Conservation (phyloP, 2,113 vertebrate species). For the Cromileptes altivelis region DNA sequence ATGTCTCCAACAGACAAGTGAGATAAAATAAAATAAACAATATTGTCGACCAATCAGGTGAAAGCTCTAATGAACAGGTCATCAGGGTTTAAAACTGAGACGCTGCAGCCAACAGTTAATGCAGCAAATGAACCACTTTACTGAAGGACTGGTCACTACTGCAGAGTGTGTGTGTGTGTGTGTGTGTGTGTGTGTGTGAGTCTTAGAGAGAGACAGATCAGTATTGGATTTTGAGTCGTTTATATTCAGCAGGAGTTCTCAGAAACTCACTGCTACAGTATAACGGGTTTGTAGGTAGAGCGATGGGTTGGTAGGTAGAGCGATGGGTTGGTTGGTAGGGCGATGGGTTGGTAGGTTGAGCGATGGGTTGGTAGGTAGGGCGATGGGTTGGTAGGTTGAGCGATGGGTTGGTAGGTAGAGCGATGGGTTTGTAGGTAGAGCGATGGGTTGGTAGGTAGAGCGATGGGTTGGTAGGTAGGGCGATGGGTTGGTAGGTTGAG, state of each 20-base stretch:
- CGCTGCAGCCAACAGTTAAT: conserved; percentile 27
- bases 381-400: too few species aligned
- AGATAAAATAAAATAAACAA: background rate
- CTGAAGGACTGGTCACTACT: conserved; percentile 47
- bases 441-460: too few species aligned
- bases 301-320: too few species aligned
- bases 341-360: too few species aligned
- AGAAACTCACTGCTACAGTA: conserved; percentile 62
- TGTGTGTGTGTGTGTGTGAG: conserved; percentile 33
- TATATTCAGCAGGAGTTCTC: conserved; percentile 71
- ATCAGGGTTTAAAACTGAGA: background rate
- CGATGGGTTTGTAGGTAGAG: too few species aligned
- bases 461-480: too few species aligned
- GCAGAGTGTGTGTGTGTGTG: conserved; percentile 37
- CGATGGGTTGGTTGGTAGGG: too few species aligned
- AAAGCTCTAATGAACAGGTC: background rate
- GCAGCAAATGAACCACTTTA: conserved; percentile 41
- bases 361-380: too few species aligned
- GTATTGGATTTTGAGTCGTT: conserved; percentile 75
- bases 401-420: too few species aligned
- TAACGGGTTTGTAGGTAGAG: background rate
- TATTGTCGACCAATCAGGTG: background rate
- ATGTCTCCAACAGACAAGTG: background rate
- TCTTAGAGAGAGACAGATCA: conserved; percentile 46
- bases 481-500: too few species aligned